Base-by-base conservation (phyloP, 2,888 invertebrate species). In the Eudemis profundana region DNA sequence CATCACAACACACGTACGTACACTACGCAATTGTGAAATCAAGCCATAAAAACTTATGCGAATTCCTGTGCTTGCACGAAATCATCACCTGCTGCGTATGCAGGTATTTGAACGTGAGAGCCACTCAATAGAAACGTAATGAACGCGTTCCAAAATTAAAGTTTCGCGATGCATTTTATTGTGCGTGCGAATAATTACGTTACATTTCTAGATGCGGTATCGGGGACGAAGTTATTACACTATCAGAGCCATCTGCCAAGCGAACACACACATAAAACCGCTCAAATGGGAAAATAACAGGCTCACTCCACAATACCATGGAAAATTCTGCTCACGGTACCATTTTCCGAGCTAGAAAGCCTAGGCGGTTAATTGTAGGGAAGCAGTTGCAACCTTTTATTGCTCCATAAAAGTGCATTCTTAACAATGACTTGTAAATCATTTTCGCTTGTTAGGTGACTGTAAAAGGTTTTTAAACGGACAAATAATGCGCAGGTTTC, bases 271-370 rank as follows among this genome's bases (percentile, higher is more conserved):
- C 82, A 89, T 91, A 90, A 90, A 91, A 88, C 83, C 85, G 81
- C 82, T 90, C 86, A 88, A 90, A 90, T 90, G 91, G 85, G 91
- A 90, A 91, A 92, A 90, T 90, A 90, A 89, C 90, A 89, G 90
- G 86, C 84, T 87, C 87, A 81, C 80, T 79, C 79, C 74, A 90
- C 90, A 90, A 89, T 88, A 82, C 86, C 80, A 81, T 90, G 86
- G 90, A 90, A 90, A 91, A 89, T 79, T 78, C 73, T 68, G 78
- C 78, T 75, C 81, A 74, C 72, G 74, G 75, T 74, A 74, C 71
- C 72, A 71, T 89, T 89, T 89, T 86, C 87, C 84, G 76, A 82
- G 77, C 76, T 84, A 85, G 89, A 89, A 89, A 87, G 87, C 84
- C 84, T 82, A 70, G 70, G 21, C 46, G n/a, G 73, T 74, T 84